These are phyloP conservation scores for Rhynchophorus ferrugineus DNA, from an alignment of 1,140 invertebrate genomes.

Conservation along the genomic window DNA sequence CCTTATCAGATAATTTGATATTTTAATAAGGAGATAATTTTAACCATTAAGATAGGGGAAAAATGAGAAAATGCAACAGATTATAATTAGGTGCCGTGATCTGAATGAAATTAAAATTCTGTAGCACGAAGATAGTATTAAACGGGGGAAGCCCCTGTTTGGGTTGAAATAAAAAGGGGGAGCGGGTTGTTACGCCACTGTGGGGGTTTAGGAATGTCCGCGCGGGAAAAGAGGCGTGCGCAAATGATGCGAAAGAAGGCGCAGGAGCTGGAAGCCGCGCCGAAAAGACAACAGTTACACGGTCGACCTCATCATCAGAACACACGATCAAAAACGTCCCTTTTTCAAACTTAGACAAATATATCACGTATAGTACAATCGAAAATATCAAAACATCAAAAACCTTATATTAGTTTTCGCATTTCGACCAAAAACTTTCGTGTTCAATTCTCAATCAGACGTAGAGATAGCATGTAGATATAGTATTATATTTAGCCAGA, in stretches of 20 bases:
- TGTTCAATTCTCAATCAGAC: constrained; percentile 14
- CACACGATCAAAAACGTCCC: constrained; percentile 13
- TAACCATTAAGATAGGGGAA: too few relatives aligned
- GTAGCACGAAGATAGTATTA: too few relatives aligned
- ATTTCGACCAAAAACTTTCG: constrained; percentile 14
- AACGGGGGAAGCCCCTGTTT: too few relatives aligned
- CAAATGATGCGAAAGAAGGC: constrained; percentile 10
- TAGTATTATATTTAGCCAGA: not conserved
- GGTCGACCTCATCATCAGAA: constrained; percentile 14
- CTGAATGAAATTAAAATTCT: too few relatives aligned
- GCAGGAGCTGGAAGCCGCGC: constrained; percentile 13
- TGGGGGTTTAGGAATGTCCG: not conserved
- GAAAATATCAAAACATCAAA: constrained; percentile 26
- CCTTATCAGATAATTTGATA: too few relatives aligned
- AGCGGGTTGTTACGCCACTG: not conserved
- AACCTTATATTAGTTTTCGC: constrained; percentile 6
- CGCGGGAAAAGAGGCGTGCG: constrained; percentile 17
- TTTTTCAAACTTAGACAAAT: constrained; percentile 5
- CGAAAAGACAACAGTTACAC: constrained; percentile 21
- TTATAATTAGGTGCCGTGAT: too few relatives aligned
- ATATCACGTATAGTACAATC: constrained; percentile 28
- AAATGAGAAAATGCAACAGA: not conserved
- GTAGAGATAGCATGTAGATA: constrained; percentile 13
- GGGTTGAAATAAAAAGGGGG: too few relatives aligned
- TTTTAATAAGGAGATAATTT: too few relatives aligned